phyloP scores from a whole-genome alignment of 2,113 vertebrate species.

The Plotosus lineatus region DNA sequence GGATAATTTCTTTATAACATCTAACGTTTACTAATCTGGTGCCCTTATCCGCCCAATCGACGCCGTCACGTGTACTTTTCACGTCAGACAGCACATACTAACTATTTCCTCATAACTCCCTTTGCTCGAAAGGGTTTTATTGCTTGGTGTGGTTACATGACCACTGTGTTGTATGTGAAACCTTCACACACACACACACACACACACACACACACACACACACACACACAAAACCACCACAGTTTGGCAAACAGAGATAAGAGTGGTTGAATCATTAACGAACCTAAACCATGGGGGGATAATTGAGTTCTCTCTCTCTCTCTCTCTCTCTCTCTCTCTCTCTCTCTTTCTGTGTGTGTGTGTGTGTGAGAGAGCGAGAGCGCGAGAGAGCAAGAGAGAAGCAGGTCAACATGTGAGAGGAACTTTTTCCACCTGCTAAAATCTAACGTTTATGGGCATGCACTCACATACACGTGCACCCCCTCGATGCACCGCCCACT shows the following conservation, averaged over 20 bases:
- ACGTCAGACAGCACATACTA: constrained; percentile 20
- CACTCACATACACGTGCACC: neutral
- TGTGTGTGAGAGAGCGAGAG: constrained; percentile 15
- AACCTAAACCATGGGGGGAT: constrained; percentile 9
- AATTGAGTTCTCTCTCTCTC: neutral
- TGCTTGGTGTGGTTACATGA: constrained; percentile 22
- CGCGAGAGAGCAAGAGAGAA: constrained; percentile 22
- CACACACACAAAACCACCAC: too few species aligned
- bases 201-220: neutral
- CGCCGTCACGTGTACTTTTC: constrained; percentile 30
- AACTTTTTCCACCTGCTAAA: constrained; percentile 43
- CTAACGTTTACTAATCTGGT: constrained; percentile 14
- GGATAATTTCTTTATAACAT: neutral
- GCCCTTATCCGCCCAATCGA: neutral
- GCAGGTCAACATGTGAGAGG: constrained; percentile 41
- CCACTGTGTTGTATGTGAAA: constrained; percentile 20
- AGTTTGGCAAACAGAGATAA: constrained; percentile 46
- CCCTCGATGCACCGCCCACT: neutral
- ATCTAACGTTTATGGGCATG: neutral
- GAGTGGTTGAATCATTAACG: constrained; percentile 48
- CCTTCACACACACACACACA: constrained; percentile 16
- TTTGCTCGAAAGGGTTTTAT: constrained; percentile 33
- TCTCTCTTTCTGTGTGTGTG: neutral
- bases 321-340: neutral
- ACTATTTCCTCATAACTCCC: constrained; percentile 41